These are phyloP conservation scores for Trichogramma evanescens DNA, from an alignment of 2,888 invertebrate genomes.

Conservation along the genomic window DNA sequence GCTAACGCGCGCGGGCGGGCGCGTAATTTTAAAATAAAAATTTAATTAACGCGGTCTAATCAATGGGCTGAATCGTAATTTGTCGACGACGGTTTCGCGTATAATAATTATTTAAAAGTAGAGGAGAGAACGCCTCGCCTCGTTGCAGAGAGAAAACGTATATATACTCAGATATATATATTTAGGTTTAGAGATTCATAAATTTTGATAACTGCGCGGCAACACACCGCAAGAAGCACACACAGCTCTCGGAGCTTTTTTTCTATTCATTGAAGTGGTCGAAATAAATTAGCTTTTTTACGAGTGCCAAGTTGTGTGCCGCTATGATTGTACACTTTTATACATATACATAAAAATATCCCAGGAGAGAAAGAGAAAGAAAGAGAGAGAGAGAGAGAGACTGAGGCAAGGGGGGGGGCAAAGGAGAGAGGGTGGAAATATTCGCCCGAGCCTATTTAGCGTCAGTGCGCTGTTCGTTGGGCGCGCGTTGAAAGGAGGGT, in stretches of 20 bases:
- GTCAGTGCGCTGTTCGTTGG: not conserved
- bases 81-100: too few species aligned
- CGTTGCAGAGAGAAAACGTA: too few species aligned
- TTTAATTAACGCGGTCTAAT: too few species aligned
- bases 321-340: constrained; percentile 12
- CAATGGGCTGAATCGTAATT: too few species aligned
- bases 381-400: constrained; percentile 13
- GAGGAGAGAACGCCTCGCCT: too few species aligned
- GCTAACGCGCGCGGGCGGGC: too few species aligned
- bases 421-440: constrained; percentile 26
- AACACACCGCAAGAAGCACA: constrained; percentile 1
- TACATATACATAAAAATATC: constrained; percentile 6
- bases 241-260: not conserved
- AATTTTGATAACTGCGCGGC: constrained; percentile 15
- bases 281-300: constrained; percentile 23
- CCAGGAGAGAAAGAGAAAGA: not conserved
- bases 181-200: constrained; percentile 5
- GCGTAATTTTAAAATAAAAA: too few species aligned
- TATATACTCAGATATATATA: too few species aligned
- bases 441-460: constrained; percentile 34
- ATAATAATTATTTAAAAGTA: too few species aligned
- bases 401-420: not conserved
- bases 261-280: not conserved
- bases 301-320: constrained; percentile 10
- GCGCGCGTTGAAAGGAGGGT: too few species aligned